Evolutionary conservation across 2,888 invertebrate species (phyloP), one percentile per base, ranked within the genome.

Genomic region (Acanthacorydalis orientalis): DNA sequence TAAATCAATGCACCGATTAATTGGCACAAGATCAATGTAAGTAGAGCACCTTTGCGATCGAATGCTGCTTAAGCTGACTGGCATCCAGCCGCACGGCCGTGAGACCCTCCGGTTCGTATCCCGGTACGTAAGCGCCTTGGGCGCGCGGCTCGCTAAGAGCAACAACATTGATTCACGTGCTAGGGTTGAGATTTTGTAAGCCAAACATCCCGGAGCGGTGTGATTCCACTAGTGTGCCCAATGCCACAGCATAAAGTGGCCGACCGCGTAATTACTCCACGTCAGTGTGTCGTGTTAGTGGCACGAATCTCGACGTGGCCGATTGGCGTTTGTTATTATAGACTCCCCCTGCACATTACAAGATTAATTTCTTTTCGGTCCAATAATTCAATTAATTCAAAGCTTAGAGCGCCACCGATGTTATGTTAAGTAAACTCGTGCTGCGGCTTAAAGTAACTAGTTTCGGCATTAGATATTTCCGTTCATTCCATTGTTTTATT

Each of bases 361-460:
- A 67, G 67, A 67, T 66, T 67, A 66, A 65, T 65, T 67, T 66
- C 67, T 66, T 67, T 65, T 65, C 67, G 66, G 64, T 65, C 62
- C 64, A 65, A 67, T 67, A 65, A 66, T 66, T 67, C 64, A 65
- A 67, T 66, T 64, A 66, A 67, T 64, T 64, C 65, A 61, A 59
- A 63, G 60, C 62, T 58, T 59, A 56, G 58, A 55, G 56, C 57
- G 60, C 61, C 57, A 59, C 31, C 34, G 31, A 59, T 63, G 63
- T 64, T 63, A 60, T 63, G 63, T 62, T 64, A 62, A 63, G 61
- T 62, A 62, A 64, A 63, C 62, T 62, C 57, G 50, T 53, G 42
- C 43, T 43, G 39, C 46, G 55, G 60, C 60, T 60, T 59, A 57
- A 55, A 57, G 57, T 60, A 60, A 60, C 60, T 61, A 61, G 61